Evolutionary conservation across 1,140 invertebrate species (phyloP).

Genomic region (Drosophila athabasca): DNA sequence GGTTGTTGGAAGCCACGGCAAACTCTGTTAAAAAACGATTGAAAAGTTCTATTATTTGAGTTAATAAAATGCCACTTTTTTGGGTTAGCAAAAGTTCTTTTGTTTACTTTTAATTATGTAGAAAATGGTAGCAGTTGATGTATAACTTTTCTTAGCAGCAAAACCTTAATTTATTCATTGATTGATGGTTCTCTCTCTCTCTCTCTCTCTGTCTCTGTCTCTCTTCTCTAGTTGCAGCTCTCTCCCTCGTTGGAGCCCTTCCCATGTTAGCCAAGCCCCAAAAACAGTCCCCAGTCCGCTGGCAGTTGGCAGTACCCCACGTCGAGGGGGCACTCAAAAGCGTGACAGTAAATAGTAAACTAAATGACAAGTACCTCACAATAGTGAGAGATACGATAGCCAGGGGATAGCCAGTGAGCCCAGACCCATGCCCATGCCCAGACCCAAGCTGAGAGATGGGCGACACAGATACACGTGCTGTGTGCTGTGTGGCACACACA

Average conservation of each 20-base stretch:
- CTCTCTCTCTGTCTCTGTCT: conserved; percentile 1
- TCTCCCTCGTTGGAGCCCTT: conserved; percentile 28
- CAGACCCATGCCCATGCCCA: too few species aligned
- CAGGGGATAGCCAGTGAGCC: conserved; percentile 43
- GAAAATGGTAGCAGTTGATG: too few species aligned
- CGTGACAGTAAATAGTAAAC: conserved; percentile 80
- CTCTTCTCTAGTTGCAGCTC: neutral
- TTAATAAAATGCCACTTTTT: too few species aligned
- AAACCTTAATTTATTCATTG: too few species aligned
- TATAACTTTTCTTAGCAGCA: too few species aligned
- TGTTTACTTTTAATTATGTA: too few species aligned
- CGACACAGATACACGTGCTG: conserved; percentile 57
- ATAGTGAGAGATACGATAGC: conserved; percentile 68
- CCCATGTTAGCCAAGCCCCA: conserved; percentile 54
- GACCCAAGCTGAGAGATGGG: conserved; percentile 29
- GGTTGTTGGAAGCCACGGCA: too few species aligned
- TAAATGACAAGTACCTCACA: conserved; percentile 78
- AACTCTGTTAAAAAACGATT: too few species aligned
- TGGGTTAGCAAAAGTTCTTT: too few species aligned
- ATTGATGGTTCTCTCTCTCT: conserved; percentile 2
- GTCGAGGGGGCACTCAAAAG: conserved; percentile 60
- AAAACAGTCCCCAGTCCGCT: too few species aligned
- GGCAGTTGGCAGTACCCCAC: too few species aligned
- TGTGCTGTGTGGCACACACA: conserved; percentile 7
- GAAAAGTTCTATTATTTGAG: too few species aligned